Conservation (phyloP, 2,888 invertebrate species). For the Drosophila hawaiiensis region DNA sequence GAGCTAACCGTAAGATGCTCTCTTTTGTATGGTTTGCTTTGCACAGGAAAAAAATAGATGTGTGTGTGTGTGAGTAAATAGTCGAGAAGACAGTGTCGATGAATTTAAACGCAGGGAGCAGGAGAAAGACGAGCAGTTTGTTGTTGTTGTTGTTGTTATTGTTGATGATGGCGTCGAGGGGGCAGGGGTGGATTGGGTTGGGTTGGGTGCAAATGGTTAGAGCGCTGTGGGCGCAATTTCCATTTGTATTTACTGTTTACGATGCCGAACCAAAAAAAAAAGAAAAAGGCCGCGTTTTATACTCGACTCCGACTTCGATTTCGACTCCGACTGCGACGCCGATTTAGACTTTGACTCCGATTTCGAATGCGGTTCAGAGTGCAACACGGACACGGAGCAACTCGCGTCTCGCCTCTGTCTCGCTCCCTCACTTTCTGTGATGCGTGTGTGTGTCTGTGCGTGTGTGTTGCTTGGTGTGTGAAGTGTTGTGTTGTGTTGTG, state of each 20-base stretch:
- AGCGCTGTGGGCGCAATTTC: slow-evolving; percentile 47
- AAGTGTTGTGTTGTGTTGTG: not conserved
- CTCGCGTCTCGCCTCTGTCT: slow-evolving; percentile 11
- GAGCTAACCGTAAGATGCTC: slow-evolving; percentile 2
- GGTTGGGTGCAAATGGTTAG: slow-evolving; percentile 3
- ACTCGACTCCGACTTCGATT: slow-evolving; percentile 1
- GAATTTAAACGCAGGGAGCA: not conserved
- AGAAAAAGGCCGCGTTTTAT: slow-evolving; percentile 8
- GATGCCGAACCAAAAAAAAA: slow-evolving; percentile 25
- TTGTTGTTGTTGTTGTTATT: not conserved
- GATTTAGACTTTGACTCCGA: slow-evolving; percentile 1
- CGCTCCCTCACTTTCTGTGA: slow-evolving; percentile 7
- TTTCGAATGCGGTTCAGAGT: not conserved
- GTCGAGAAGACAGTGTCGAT: not conserved
- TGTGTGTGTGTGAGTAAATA: not conserved
- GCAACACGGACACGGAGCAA: slow-evolving; percentile 1
- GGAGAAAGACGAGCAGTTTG: not conserved
- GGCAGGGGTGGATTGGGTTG: slow-evolving; percentile 1
- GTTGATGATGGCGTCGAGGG: not conserved
- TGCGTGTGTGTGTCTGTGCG: not conserved
- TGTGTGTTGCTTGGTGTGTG: not conserved
- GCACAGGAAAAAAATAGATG: not conserved
- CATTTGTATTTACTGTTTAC: slow-evolving; percentile 47
- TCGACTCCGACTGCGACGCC: not conserved
- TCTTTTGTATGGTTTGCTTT: not conserved